Percentiles rank a stretch among this genome's conserved stretches.
Evolutionary conservation across 2,113 vertebrate genomes (phyloP).

Genomic region (Accipiter cooperii): DNA sequence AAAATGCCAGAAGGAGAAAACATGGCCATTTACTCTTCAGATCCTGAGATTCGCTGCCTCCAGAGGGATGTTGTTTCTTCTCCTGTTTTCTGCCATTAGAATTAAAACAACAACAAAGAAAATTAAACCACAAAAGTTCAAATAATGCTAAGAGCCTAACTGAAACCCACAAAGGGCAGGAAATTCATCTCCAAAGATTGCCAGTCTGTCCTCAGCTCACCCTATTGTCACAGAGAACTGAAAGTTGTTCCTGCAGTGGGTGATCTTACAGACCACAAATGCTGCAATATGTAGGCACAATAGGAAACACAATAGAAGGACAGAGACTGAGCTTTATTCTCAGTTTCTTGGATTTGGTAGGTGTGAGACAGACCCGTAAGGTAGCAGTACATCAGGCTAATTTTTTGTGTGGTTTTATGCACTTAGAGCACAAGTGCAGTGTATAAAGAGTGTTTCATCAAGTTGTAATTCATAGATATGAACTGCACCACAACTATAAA

Average conservation of each 20-base stretch:
- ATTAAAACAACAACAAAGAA: constrained; percentile 54
- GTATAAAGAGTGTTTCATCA: not conserved
- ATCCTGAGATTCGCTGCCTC: not conserved
- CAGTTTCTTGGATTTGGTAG: not conserved
- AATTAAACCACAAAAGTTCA: constrained; percentile 61
- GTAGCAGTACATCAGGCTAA: not conserved
- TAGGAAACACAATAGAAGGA: not conserved
- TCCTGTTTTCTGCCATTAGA: constrained; percentile 49
- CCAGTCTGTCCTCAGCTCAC: constrained; percentile 59
- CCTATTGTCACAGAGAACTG: constrained; percentile 61
- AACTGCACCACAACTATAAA: not conserved
- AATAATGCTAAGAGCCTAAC: constrained; percentile 53
- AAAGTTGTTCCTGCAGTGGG: constrained; percentile 43
- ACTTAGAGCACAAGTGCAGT: not conserved
- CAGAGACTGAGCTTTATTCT: not conserved
- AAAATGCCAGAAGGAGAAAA: not conserved
- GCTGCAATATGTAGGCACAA: constrained; percentile 40
- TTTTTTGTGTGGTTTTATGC: not conserved
- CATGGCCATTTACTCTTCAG: not conserved
- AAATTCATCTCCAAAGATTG: constrained; percentile 52
- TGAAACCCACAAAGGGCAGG: constrained; percentile 62
- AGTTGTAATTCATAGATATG: not conserved
- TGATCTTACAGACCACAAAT: constrained; percentile 49
- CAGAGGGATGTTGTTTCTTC: constrained; percentile 17
- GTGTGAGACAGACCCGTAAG: not conserved